These are phyloP conservation scores for Linnaemya tessellans DNA, from an alignment of 2,888 invertebrate genomes.

Conservation along the genomic window DNA sequence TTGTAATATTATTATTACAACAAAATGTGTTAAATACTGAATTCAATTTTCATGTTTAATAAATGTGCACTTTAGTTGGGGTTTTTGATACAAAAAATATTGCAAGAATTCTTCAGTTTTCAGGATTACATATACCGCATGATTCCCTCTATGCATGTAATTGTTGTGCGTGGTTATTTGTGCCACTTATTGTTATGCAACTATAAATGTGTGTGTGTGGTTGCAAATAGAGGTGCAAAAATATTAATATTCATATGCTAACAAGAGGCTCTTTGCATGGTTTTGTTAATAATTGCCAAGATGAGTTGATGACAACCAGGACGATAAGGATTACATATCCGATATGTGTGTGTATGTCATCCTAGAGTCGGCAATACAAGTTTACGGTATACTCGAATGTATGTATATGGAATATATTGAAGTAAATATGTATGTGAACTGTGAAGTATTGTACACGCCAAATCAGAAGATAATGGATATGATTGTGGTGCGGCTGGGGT, in stretches of 20 bases:
- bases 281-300: constrained; percentile 28
- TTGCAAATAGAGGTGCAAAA: constrained; percentile 15
- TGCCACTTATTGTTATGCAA: background rate
- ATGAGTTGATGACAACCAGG: constrained; percentile 13
- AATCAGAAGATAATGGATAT: constrained; percentile 8
- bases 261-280: constrained; percentile 6
- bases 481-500: constrained; percentile 18
- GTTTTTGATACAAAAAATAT: too few species aligned
- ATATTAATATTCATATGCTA: constrained; percentile 38
- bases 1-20: too few species aligned
- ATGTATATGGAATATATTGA: too few species aligned
- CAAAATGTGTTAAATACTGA: too few species aligned
- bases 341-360: background rate
- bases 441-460: background rate
- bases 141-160: background rate
- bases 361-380: background rate
- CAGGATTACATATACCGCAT: too few species aligned
- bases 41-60: too few species aligned
- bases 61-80: too few species aligned
- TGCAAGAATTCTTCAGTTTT: too few species aligned
- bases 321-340: constrained; percentile 9
- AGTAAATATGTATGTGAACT: background rate
- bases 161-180: background rate
- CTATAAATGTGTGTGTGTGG: background rate
- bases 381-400: background rate